Conservation (phyloP, 2,797 vertebrate species). For the Podargus strigoides region DNA sequence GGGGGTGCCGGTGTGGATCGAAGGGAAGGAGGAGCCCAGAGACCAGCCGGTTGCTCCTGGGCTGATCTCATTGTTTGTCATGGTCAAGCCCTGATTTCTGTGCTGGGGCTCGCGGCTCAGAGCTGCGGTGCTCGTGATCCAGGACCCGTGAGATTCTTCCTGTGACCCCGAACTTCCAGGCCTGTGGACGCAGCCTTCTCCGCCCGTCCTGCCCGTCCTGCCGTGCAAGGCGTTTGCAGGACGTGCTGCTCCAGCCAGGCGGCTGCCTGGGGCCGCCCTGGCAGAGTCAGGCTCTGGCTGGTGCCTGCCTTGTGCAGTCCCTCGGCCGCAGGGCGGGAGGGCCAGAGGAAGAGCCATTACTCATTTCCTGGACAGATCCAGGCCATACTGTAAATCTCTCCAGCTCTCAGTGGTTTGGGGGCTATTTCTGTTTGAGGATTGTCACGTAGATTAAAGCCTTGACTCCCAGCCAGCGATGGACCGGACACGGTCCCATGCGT, state of each 20-base stretch:
- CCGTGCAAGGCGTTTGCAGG: neutral
- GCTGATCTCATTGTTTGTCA: neutral
- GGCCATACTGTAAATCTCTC: neutral
- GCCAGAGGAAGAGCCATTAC: neutral
- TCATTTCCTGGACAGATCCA: constrained; percentile 32
- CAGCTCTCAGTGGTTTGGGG: neutral
- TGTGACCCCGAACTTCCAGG: neutral
- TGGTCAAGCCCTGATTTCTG: neutral
- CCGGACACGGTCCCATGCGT: neutral
- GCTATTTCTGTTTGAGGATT: constrained; percentile 4
- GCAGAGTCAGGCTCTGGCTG: neutral
- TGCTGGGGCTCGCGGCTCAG: neutral
- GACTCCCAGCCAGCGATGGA: neutral
- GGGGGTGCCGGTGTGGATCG: neutral
- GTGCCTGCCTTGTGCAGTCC: neutral
- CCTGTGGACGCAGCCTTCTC: neutral
- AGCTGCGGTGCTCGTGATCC: neutral
- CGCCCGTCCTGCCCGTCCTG: accelerated
- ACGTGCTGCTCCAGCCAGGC: neutral
- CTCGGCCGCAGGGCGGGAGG: neutral
- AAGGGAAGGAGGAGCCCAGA: neutral
- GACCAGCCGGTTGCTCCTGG: neutral
- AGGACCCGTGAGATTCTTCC: accelerated
- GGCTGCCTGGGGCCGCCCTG: neutral
- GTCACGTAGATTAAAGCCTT: neutral